Conservation (phyloP, 92 coral and sea anemone genomes). For the Scolanthus callimorphus region DNA sequence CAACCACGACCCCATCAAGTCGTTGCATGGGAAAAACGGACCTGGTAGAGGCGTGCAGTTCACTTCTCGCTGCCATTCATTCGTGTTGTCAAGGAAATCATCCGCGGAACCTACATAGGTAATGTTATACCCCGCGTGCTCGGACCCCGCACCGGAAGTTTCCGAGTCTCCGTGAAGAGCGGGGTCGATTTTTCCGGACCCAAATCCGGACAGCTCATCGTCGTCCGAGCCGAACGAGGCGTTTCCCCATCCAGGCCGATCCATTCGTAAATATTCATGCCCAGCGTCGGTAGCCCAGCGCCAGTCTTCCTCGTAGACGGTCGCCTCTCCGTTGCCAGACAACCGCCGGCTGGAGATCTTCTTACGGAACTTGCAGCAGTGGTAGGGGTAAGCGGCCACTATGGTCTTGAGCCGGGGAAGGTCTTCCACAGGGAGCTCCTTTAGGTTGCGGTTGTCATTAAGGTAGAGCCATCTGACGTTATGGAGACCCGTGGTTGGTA, state of each 20-base stretch:
- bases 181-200: conserved; percentile 46
- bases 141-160: conserved; percentile 3
- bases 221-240: neutral
- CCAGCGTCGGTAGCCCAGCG: conserved; percentile 20
- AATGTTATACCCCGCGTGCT: neutral
- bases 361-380: conserved; percentile 77
- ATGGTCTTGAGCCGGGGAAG: conserved; percentile 52
- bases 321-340: neutral
- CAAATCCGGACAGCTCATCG: conserved; percentile 43
- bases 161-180: conserved; percentile 18
- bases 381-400: conserved; percentile 73
- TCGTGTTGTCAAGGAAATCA: neutral
- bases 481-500: conserved; percentile 70
- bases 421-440: conserved; percentile 50
- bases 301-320: conserved; percentile 7
- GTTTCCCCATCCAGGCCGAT: conserved; percentile 10
- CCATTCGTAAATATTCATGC: conserved; percentile 6
- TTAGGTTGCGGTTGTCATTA: conserved; percentile 57
- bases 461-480: conserved; percentile 40
- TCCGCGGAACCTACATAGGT: neutral
- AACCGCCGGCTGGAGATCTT: conserved; percentile 17
- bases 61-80: conserved; percentile 20
- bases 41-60: conserved; percentile 89
- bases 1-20: conserved; percentile 83
- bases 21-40: conserved; percentile 97